These are phyloP conservation scores for Agyllia agylla DNA, from an alignment of 2,888 invertebrate genomes.

Conservation along the genomic window DNA sequence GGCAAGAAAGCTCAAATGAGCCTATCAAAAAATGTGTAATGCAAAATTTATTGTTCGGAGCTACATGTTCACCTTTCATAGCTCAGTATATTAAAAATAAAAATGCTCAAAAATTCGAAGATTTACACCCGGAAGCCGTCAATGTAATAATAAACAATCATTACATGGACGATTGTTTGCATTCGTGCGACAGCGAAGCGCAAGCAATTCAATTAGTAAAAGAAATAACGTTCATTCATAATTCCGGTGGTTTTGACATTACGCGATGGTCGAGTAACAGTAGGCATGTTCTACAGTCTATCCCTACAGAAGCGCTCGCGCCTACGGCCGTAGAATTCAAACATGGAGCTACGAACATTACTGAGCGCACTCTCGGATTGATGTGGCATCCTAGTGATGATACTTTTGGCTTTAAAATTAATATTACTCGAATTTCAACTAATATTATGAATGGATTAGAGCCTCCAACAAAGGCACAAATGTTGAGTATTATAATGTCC, in stretches of 20 bases:
- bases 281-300: constrained; percentile 2
- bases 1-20: constrained; percentile 37
- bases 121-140: constrained; percentile 55
- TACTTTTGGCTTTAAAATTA: constrained; percentile 53
- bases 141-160: constrained; percentile 56
- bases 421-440: constrained; percentile 12
- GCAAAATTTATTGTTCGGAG: constrained; percentile 62
- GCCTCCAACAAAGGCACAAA: constrained; percentile 51
- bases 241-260: not conserved
- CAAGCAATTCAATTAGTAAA: constrained; percentile 49
- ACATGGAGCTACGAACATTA: constrained; percentile 41
- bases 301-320: constrained; percentile 53
- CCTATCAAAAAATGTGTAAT: constrained; percentile 55
- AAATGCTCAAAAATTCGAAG: constrained; percentile 60
- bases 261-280: not conserved
- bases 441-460: constrained; percentile 33
- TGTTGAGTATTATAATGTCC: constrained; percentile 58
- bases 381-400: constrained; percentile 61
- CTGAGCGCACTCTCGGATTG: constrained; percentile 63
- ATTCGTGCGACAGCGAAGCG: constrained; percentile 19
- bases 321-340: constrained; percentile 42
- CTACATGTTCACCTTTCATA: constrained; percentile 69
- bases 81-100: constrained; percentile 74
- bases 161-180: constrained; percentile 66
- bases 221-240: constrained; percentile 12